Conservation (phyloP, 2,113 vertebrate species). For the Atherinomorus stipes region DNA sequence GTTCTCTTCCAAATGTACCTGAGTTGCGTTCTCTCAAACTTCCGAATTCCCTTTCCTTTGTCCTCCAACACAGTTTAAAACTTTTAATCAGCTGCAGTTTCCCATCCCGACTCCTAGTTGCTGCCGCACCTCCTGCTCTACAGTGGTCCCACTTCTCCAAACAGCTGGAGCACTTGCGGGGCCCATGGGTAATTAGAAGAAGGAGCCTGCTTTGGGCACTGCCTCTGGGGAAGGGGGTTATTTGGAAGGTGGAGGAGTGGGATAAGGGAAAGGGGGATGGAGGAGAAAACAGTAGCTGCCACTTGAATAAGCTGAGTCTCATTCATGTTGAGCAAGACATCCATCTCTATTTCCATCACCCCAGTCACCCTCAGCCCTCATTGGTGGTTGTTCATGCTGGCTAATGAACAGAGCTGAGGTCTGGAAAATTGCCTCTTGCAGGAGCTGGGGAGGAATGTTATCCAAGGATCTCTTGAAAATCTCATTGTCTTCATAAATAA, state of each 20-base stretch:
- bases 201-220: constrained; percentile 61
- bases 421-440: constrained; percentile 57
- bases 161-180: constrained; percentile 80
- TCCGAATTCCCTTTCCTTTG: constrained; percentile 34
- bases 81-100: constrained; percentile 72
- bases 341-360: constrained; percentile 59
- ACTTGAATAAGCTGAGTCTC: constrained; percentile 48
- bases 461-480: constrained; percentile 27
- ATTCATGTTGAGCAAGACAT: constrained; percentile 43
- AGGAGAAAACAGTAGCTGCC: constrained; percentile 48
- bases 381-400: constrained; percentile 37
- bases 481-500: constrained; percentile 44
- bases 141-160: constrained; percentile 65
- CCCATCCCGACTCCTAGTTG: constrained; percentile 44
- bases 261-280: constrained; percentile 16
- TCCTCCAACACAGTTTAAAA: constrained; percentile 68
- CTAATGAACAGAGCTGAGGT: constrained; percentile 66
- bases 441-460: constrained; percentile 10
- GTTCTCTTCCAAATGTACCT: background rate
- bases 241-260: constrained; percentile 39
- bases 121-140: constrained; percentile 61
- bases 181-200: constrained; percentile 82
- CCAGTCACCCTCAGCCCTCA: constrained; percentile 42
- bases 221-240: constrained; percentile 70
- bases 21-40: constrained; percentile 13